phyloP scores from a whole-genome alignment of 2,797 vertebrate genomes.

The Takifugu ocellatus region DNA sequence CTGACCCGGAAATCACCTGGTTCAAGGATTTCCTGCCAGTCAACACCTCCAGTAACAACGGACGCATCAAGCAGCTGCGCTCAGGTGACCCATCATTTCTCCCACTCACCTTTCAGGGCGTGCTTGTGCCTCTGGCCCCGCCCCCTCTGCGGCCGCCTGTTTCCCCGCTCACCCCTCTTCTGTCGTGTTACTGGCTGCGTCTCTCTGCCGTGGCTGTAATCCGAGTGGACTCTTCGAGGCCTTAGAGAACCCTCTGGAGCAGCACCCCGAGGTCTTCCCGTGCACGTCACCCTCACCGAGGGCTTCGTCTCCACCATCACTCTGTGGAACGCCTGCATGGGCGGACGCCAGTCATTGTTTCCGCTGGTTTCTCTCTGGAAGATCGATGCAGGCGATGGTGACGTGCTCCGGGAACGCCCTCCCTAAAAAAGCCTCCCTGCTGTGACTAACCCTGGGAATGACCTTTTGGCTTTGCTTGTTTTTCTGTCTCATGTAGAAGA shows the following conservation, averaged over 20 bases:
- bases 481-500: constrained; percentile 67
- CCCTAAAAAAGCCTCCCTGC: constrained; percentile 84
- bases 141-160: constrained; percentile 18
- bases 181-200: constrained; percentile 56
- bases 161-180: constrained; percentile 31
- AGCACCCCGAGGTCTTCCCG: constrained; percentile 57
- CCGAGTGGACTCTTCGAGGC: constrained; percentile 53
- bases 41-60: constrained; percentile 94
- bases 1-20: constrained; percentile 98
- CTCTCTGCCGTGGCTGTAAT: constrained; percentile 45
- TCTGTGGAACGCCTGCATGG: constrained; percentile 19
- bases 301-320: constrained; percentile 10
- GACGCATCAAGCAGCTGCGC: constrained; percentile 92
- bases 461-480: constrained; percentile 36
- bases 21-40: constrained; percentile 98
- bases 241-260: constrained; percentile 41
- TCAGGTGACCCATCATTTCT: constrained; percentile 69
- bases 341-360: constrained; percentile 1
- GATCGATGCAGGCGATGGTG: constrained; percentile 53
- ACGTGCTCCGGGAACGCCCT: constrained; percentile 48
- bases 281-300: constrained; percentile 60
- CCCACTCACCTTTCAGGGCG: constrained; percentile 30
- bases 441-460: constrained; percentile 86
- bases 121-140: constrained; percentile 19
- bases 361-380: constrained; percentile 1